Percentiles rank a stretch among this genome's conserved stretches.
phyloP scores from a whole-genome alignment of 2,113 vertebrate genomes.

The Illadopsis cleaveri region DNA sequence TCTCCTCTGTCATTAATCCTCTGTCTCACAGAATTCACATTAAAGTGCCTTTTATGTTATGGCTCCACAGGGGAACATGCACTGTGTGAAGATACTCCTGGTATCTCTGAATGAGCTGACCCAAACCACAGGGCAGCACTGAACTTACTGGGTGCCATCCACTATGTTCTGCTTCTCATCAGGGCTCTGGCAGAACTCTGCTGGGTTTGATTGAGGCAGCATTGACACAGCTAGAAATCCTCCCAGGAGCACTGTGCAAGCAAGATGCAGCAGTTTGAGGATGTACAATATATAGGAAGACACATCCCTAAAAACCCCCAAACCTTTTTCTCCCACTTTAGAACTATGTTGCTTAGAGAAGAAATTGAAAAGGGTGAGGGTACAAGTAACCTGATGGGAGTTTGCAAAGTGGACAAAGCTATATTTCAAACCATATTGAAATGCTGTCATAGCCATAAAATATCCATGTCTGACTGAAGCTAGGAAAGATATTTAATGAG shows the following conservation, averaged over 20 bases:
- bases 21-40: not conserved
- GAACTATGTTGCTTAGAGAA: not conserved
- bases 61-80: not conserved
- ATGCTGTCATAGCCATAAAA: not conserved
- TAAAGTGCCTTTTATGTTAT: not conserved
- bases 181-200: not conserved
- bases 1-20: not conserved
- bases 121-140: not conserved
- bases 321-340: not conserved
- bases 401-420: not conserved
- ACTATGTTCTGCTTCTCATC: not conserved
- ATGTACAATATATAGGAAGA: not conserved
- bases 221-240: not conserved
- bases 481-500: not conserved
- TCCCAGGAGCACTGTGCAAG: not conserved
- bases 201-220: not conserved
- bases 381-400: not conserved
- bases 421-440: not conserved
- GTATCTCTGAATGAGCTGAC: not conserved
- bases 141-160: not conserved
- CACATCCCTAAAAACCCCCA: fast-evolving
- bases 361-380: not conserved
- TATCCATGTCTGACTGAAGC: not conserved
- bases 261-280: not conserved
- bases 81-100: not conserved